Base-by-base conservation (phyloP, 2,888 invertebrate genomes). In the Anorthoa munda region DNA sequence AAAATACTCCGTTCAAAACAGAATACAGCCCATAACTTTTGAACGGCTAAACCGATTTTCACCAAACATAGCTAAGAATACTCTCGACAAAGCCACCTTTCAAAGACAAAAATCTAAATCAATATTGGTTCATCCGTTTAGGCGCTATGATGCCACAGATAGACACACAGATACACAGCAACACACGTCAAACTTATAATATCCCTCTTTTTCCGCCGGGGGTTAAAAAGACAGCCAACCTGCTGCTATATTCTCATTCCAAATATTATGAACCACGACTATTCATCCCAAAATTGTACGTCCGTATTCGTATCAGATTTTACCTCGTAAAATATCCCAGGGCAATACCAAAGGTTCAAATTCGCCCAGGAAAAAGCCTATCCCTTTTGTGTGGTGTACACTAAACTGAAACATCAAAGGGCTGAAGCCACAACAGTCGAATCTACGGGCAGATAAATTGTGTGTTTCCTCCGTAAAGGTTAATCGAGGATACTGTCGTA, bases 381-480 rank as follows among this genome's bases (percentile, higher is more conserved):
- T 53, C 56, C 63, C 76, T 71, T 81, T 83, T 72, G 64, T 81
- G 79, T n/a, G 69, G 72, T 60, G 31, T 39, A 48, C 65, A 66
- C 58, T 56, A 75, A 76, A 77, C 77, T 68, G 73, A 63, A 61
- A 81, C 72, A 61, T 85, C 84, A 84, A 83, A 84, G 76, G 72
- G 21, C 58, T 61, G 70, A 58, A 69, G 65, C 65, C 66, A 73
- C 75, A 69, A 85, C 75, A 82, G 81, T 83, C 63, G 73, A 83
- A 78, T 75, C 53, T 66, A 23, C 68, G 26, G n/a, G 21, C 67
- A 70, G 67, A 74, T 68, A 75, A 70, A 70, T 67, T 76, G 76
- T 72, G 65, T 74, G 55, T 50, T 75, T 53, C 48, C 31, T 5
- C 26, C 51, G 15, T 58, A n/a, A 64, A 67, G 63, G 81, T 76